Evolutionary conservation across 2,113 vertebrate species (phyloP), one percentile per base, ranked within the genome.

Genomic region (Empidonax alnorum): DNA sequence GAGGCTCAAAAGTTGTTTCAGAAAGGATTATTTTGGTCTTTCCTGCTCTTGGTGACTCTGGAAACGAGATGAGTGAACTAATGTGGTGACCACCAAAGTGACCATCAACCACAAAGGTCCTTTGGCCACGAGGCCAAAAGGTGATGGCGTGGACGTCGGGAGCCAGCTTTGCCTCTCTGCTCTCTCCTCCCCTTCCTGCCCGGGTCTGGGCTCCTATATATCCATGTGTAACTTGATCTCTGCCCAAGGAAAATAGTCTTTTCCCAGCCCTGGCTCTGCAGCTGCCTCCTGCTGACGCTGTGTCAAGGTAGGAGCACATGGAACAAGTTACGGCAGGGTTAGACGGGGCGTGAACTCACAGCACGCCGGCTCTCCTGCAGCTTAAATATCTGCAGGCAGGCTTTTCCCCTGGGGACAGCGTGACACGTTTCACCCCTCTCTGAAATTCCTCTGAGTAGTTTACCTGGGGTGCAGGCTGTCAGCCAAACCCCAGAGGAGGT

Each of bases 291-390:
- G 59, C 87, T 28, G 2, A 22, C 0, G 52, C 84, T 42, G 72
- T 2, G n/a, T 20, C 76, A 27, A 62, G 84, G 90, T 61, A n/a
- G 75, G 65, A 92, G 76, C 84, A 73, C 39, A 47, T 8, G 69
- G 72, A 84, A 28, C 87, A 42, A 66, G 92, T 75, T 8, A 59
- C 0, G 35, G 65, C 86, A 71, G 47, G 47, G 75, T 8, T 56
- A 79, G 75, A 66, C 0, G 0, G 44, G 78, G 18, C 0, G 2
- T 22, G 71, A 68, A 59, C 33, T 46, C 55, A 2, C 9, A 53
- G 79, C 69, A 7, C 2, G 0, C 46, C 74, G 50, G 72, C 59
- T 12, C 21, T 25, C 17, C 67, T 61, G 53, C 59, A 46, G 33
- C 13, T 23, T 3, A 20, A 71, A 21, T 13, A 46, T 1, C 93